Conservation (phyloP, 2,797 vertebrate genomes). For the Esox masquinongy region DNA sequence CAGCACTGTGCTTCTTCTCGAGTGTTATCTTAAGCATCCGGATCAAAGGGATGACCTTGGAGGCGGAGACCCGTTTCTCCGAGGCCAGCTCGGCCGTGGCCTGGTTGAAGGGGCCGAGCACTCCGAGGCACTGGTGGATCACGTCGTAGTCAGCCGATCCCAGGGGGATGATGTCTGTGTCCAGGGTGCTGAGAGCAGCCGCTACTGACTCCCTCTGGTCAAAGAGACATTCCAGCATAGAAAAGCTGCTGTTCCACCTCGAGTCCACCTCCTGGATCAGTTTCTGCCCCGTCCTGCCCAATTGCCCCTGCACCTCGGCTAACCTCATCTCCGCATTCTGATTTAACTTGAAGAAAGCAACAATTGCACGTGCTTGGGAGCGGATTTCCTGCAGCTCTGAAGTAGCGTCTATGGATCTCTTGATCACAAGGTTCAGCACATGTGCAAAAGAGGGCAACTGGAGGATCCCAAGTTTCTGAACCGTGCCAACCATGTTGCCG, state of each 20-base stretch:
- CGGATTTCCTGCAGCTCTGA: constrained; percentile 8
- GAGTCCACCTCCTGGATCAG: constrained; percentile 6
- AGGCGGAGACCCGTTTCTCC: constrained; percentile 22
- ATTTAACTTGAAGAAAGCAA: constrained; percentile 16
- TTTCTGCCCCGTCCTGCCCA: constrained; percentile 3
- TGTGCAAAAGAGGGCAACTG: constrained; percentile 21
- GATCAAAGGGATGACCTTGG: constrained; percentile 21
- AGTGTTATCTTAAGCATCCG: constrained; percentile 13
- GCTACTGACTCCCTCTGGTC: constrained; percentile 22
- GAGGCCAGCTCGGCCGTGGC: constrained; percentile 18
- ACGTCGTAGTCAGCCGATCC: constrained; percentile 14
- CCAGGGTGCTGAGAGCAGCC: constrained; percentile 27
- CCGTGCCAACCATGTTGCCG: neutral
- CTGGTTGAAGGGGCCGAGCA: constrained; percentile 26
- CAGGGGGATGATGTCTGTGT: constrained; percentile 14
- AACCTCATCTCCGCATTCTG: constrained; percentile 16
- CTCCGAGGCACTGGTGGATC: constrained; percentile 20
- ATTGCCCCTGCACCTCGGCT: constrained; percentile 20
- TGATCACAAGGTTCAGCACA: constrained; percentile 18
- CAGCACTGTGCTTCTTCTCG: neutral
- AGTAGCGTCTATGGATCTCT: constrained; percentile 21
- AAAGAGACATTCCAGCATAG: constrained; percentile 21
- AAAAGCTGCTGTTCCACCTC: constrained; percentile 23
- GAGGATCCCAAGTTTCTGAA: constrained; percentile 10
- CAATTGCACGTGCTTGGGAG: neutral